Conservation (phyloP, 2,113 vertebrate genomes). For the Suricata suricatta region DNA sequence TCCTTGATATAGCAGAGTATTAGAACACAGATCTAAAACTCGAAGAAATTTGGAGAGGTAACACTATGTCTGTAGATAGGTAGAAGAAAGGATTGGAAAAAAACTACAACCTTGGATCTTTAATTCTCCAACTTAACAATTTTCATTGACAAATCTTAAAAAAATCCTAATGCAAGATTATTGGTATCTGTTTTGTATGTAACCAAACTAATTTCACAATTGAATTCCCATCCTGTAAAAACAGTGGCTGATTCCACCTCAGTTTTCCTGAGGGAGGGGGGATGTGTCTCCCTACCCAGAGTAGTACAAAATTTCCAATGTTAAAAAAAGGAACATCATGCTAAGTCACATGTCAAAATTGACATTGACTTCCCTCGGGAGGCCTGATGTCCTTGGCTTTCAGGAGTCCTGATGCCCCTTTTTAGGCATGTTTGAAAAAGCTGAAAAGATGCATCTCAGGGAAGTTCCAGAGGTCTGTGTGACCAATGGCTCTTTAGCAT, state of each 20-base stretch:
- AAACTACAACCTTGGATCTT: background rate
- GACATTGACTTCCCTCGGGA: rapidly evolving
- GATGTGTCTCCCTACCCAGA: background rate
- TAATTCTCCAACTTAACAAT: background rate
- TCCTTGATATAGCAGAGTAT: background rate
- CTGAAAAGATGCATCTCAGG: background rate
- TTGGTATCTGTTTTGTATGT: background rate
- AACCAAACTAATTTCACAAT: background rate
- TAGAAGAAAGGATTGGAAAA: background rate
- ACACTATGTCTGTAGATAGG: background rate
- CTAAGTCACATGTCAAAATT: background rate
- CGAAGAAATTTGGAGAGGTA: background rate
- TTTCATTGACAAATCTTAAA: background rate
- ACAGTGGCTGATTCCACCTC: background rate
- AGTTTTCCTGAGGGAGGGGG: background rate
- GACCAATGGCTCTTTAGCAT: background rate
- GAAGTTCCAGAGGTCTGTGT: background rate
- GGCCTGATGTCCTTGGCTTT: background rate
- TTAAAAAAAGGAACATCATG: background rate
- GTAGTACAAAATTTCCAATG: background rate
- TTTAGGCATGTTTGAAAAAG: background rate
- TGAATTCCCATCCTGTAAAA: background rate
- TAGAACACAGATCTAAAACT: background rate
- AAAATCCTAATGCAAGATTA: background rate
- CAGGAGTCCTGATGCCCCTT: background rate